Conservation (phyloP, 2,888 invertebrate species). For the Agrotis exclamationis region DNA sequence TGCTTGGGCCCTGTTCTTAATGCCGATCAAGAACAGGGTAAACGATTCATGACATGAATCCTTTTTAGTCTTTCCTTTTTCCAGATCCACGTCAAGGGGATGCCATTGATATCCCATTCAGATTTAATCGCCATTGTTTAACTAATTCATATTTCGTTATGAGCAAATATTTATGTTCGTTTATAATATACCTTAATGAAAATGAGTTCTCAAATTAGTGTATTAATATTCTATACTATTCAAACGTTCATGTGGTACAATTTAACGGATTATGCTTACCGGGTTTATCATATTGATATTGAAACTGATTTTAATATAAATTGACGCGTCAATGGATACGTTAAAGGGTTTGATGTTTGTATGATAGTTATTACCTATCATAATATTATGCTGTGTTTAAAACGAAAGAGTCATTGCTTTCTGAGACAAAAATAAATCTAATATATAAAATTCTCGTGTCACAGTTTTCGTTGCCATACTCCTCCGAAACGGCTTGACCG, state of each 20-base stretch:
- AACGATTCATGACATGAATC: too few species aligned
- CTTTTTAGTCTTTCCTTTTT: not conserved
- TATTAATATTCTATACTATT: constrained; percentile 11
- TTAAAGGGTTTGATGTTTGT: not conserved
- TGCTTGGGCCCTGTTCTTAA: too few species aligned
- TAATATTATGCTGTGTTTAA: not conserved
- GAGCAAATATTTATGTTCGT: not conserved
- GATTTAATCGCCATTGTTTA: not conserved
- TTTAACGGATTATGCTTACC: constrained; percentile 13
- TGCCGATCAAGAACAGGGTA: too few species aligned
- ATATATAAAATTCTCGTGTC: too few species aligned
- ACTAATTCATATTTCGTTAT: not conserved
- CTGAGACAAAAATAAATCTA: too few species aligned
- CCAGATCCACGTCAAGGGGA: not conserved
- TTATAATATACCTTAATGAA: constrained; percentile 1
- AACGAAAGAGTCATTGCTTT: too few species aligned
- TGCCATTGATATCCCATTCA: not conserved
- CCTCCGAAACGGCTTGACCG: too few species aligned
- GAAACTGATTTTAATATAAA: not conserved
- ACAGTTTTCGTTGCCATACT: too few species aligned
- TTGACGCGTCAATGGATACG: not conserved
- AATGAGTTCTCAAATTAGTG: constrained; percentile 30
- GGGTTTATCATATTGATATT: constrained; percentile 4
- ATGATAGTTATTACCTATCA: not conserved
- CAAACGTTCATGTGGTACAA: not conserved